Evolutionary conservation across 2,797 vertebrate species (phyloP).

Genomic region (Cyclopterus lumpus): DNA sequence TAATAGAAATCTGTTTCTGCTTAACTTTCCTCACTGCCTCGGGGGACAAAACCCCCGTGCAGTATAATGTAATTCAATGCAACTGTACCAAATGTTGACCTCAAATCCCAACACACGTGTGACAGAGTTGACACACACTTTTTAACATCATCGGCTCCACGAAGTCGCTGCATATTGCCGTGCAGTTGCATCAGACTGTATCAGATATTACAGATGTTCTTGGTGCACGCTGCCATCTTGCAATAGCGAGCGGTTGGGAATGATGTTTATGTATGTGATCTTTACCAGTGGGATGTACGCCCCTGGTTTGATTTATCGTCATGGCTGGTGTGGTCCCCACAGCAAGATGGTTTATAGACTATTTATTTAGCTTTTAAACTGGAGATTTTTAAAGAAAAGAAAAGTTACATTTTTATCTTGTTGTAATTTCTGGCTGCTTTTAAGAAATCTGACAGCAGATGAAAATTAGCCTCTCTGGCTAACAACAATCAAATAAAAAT

Average conservation of each 20-base stretch:
- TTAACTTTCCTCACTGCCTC: not conserved
- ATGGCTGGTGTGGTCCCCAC: not conserved
- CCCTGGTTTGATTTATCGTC: not conserved
- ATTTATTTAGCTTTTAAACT: not conserved
- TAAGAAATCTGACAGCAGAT: too few species aligned
- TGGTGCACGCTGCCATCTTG: not conserved
- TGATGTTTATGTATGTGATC: not conserved
- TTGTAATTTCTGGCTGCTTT: too few species aligned
- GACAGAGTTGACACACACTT: slow-evolving; percentile 16
- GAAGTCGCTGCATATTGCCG: slow-evolving; percentile 6
- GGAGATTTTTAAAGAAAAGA: not conserved
- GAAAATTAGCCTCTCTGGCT: too few species aligned
- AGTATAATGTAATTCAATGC: not conserved
- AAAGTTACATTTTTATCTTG: too few species aligned
- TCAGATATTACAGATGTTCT: slow-evolving; percentile 20
- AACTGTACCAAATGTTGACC: not conserved
- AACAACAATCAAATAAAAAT: too few species aligned
- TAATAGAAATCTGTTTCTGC: not conserved
- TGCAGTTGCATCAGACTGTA: slow-evolving; percentile 37
- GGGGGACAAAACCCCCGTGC: not conserved
- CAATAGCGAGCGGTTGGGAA: not conserved
- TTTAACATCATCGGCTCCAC: slow-evolving; percentile 1
- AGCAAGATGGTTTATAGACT: not conserved
- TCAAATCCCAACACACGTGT: not conserved
- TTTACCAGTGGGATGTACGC: not conserved